Base-by-base conservation (phyloP, 2,888 invertebrate genomes). In the Beris chalybata region DNA sequence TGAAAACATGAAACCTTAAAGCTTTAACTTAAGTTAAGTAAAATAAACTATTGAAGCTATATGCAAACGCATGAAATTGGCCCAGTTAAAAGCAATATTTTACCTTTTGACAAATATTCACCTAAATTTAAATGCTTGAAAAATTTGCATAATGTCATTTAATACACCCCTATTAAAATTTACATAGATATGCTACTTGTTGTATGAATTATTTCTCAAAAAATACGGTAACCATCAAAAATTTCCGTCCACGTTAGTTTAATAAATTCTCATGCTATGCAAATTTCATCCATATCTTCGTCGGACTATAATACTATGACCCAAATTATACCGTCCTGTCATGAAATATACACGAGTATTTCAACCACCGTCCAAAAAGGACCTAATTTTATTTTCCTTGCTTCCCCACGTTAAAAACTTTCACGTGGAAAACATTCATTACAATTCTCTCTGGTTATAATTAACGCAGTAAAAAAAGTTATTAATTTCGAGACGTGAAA, bases 291-390 rank as follows among this genome's bases (percentile, higher is more conserved):
- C 38, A 38, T 38, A 38, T 38, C 38, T 7, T 7, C 38, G 9
- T 38, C 7, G 9, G 38, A 38, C 7, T 38, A 7, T 38, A 38
- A 38, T 38, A 3, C 38, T 48, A 48, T 59, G 58, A 59, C 58
- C 58, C 44, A 47, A 22, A 59, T 48, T 59, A 59, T 59, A 47
- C 45, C 48, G 58, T 59, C 58, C 47, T 59, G 47, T 59, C 58
- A 59, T 59, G 58, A 59, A 48, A 59, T 48, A 47, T 59, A 59
- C 45, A 47, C 58, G 58, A n/a, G 31, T 22, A 22, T 48, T 57
- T 59, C 29, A 29, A 48, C 48, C 5, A 48, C 48, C 5, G 48
- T 11, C n/a, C 29, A 54, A 54, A 29, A 31, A 54, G 54, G 54
- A 54, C 29, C 52, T 48, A 48, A 48, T 13, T n/a, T 11, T n/a